Conservation (phyloP, 1,140 invertebrate genomes). For the Drosophila aff. region DNA sequence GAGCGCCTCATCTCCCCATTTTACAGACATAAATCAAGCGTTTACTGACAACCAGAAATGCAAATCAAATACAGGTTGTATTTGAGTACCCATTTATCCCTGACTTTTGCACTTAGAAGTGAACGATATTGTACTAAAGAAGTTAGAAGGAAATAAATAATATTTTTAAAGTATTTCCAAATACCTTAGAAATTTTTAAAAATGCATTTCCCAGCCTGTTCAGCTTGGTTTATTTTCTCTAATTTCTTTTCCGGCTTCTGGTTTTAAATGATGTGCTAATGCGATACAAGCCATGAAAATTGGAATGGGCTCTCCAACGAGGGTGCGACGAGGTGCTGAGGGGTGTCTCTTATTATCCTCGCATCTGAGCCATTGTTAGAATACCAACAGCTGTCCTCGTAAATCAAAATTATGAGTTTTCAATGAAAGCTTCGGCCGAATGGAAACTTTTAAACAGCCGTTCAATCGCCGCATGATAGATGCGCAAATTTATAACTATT, state of each 20-base stretch:
- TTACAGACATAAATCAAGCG: conserved; percentile 62
- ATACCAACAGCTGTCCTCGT: conserved; percentile 69
- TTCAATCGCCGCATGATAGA: conserved; percentile 36
- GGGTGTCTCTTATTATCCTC: conserved; percentile 19
- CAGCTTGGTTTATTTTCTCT: conserved; percentile 30
- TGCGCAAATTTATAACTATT: conserved; percentile 75
- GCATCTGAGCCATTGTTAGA: conserved; percentile 37
- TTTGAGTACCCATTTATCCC: neutral
- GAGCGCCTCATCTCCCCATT: conserved; percentile 8
- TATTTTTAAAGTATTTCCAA: neutral
- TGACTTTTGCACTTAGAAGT: conserved; percentile 1
- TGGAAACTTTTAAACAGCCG: conserved; percentile 46
- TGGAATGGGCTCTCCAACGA: conserved; percentile 10
- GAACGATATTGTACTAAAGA: neutral
- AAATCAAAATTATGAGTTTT: conserved; percentile 77
- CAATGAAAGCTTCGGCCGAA: conserved; percentile 62
- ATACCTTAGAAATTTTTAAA: neutral
- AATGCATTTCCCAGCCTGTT: conserved; percentile 32
- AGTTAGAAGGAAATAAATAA: neutral
- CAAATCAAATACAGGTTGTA: conserved; percentile 62
- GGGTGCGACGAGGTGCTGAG: conserved; percentile 28
- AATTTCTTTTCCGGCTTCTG: conserved; percentile 19
- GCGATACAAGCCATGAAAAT: conserved; percentile 53
- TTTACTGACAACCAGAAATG: conserved; percentile 67
- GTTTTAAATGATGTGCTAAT: conserved; percentile 75